Evolutionary conservation across 2,113 vertebrate genomes (phyloP).

Genomic region (Pterocles orientalis): DNA sequence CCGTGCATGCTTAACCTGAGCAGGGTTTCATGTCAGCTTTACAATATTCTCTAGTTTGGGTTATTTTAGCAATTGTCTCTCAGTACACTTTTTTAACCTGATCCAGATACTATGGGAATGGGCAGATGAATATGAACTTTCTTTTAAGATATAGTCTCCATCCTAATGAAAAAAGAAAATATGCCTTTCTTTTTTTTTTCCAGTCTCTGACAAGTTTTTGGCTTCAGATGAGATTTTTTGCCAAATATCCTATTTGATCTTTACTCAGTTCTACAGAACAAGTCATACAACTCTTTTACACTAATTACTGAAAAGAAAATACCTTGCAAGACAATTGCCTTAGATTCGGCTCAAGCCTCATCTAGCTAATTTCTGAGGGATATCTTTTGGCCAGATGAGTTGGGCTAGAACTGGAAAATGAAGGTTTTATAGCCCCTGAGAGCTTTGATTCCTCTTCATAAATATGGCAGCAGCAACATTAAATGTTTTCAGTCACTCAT

Average conservation of each 20-base stretch:
- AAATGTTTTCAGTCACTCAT: conserved; percentile 31
- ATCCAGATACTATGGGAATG: background rate
- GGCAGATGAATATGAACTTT: background rate
- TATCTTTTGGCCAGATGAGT: background rate
- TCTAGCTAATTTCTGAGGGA: background rate
- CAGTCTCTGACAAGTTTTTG: background rate
- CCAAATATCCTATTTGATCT: background rate
- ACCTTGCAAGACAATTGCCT: background rate
- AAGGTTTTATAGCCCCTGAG: background rate
- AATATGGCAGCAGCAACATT: conserved; percentile 25
- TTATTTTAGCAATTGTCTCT: background rate
- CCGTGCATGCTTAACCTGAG: background rate
- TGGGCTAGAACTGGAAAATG: background rate
- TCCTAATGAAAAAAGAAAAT: background rate
- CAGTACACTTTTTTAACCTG: background rate
- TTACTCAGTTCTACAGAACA: background rate
- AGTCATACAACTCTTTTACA: background rate
- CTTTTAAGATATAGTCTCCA: background rate
- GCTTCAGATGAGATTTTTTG: background rate
- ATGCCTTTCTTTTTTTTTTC: background rate
- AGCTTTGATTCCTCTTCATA: conserved; percentile 22
- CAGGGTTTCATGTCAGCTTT: conserved; percentile 23
- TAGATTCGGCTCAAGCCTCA: background rate
- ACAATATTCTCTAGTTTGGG: conserved; percentile 10
- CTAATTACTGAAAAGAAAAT: background rate